Base-by-base conservation (phyloP, 2,113 vertebrate species). In the Cavia aperea region DNA sequence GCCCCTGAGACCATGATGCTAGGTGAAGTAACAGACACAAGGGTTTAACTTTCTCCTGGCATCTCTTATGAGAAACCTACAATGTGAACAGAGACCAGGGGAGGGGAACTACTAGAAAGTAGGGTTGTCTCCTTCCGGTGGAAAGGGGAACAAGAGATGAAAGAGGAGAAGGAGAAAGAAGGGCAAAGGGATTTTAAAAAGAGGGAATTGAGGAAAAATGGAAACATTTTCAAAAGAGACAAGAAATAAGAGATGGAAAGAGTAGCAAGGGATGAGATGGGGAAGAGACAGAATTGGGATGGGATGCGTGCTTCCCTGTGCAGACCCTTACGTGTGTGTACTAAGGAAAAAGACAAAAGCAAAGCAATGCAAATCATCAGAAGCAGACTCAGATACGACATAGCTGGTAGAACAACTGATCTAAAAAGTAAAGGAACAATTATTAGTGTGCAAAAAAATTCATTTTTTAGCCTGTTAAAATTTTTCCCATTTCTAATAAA, bases 401-500 rank as follows among this genome's bases (percentile, higher is more conserved):
- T 18, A 43, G n/a, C 9, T 46, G 39, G 2, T 73, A 39, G 39
- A 39, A 43, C 21, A 43, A 10, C 10, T 43, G 70, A 43, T 24
- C 39, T 43, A 46, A 70, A 68, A 18, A 46, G 23, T 29, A 26
- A 23, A 75, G 15, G 21, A 43, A 73, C 39, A 46, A 46, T 46
- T 46, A 23, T 15, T 46, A 46, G 12, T 26, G 26, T 46, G 39
- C 10, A 46, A 75, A 73, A 75, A 26, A 46, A 26, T 43, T 88
- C 39, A 78, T 85, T 81, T 68, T 58, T 12, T 39, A 72, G 33
- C 5, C 16, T 46, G 43, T 39, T 75, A 31, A 24, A 39, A 36
- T 58, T 66, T 86, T 83, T 93, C 46, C 12, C 51, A 24, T 78
- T 87, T 95, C 77, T 90, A 3, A 90, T 68, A 85, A 68, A 66